These are phyloP conservation scores for Enteromius mattozi DNA, from an alignment of 2,797 vertebrate genomes.

Conservation along the genomic window DNA sequence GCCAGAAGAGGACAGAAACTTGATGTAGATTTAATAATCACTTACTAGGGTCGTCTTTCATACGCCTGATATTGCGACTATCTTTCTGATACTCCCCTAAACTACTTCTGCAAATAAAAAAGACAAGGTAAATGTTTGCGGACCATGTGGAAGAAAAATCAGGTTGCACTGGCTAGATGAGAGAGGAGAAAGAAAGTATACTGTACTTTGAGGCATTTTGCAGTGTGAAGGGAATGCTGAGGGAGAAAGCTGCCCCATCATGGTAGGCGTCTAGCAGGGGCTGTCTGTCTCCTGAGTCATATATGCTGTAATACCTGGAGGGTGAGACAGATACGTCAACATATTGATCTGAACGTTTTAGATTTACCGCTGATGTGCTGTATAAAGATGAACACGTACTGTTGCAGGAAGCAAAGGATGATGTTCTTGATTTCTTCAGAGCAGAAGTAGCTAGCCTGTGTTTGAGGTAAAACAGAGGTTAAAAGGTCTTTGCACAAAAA, in stretches of 20 bases:
- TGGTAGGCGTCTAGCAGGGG: constrained; percentile 91
- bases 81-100: constrained; percentile 90
- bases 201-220: constrained; percentile 85
- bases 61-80: constrained; percentile 87
- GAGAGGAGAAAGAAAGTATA: not conserved
- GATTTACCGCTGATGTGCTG: not conserved
- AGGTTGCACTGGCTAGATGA: not conserved
- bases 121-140: not conserved
- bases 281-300: constrained; percentile 89
- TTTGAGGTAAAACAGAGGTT: constrained; percentile 31
- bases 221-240: constrained; percentile 81
- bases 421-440: constrained; percentile 87
- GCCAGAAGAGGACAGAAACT: not conserved
- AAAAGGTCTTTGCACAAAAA: not conserved
- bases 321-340: not conserved
- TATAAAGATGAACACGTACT: constrained; percentile 78
- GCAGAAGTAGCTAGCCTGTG: constrained; percentile 88
- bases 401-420: constrained; percentile 87
- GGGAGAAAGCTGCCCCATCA: constrained; percentile 88
- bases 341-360: not conserved
- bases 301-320: constrained; percentile 84
- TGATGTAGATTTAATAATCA: constrained; percentile 31
- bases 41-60: constrained; percentile 92
- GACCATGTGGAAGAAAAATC: not conserved
- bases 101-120: constrained; percentile 76